These are phyloP conservation scores for Botia kubotai DNA, from an alignment of 2,797 vertebrate genomes.

Conservation along the genomic window DNA sequence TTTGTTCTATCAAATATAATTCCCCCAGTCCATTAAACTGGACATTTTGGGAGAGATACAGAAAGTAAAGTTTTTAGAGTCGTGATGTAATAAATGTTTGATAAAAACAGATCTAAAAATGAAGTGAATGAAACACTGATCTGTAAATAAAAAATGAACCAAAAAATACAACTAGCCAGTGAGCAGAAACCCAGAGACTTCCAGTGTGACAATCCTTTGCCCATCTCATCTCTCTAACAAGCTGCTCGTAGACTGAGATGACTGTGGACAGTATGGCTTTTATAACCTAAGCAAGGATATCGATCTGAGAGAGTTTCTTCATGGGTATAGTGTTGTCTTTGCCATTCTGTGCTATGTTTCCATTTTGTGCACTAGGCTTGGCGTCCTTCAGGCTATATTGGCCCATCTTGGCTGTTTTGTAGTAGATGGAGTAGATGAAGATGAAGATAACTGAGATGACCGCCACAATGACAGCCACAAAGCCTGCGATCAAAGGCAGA, in stretches of 20 bases:
- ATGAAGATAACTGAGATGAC: conserved; percentile 72
- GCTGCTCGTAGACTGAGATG: no score
- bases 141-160: neutral
- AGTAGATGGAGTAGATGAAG: conserved; percentile 82
- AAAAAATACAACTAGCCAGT: conserved; percentile 2
- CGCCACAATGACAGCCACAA: conserved; percentile 76
- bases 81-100: neutral
- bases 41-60: neutral
- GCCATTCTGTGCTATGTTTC: conserved; percentile 79
- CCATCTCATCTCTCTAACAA: neutral
- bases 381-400: conserved; percentile 79
- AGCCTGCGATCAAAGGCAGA: conserved; percentile 79
- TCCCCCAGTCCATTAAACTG: neutral
- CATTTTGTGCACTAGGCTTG: conserved; percentile 68
- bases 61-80: neutral
- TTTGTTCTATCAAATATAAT: neutral
- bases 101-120: neutral
- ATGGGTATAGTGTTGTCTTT: conserved; percentile 76
- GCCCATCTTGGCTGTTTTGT: conserved; percentile 83
- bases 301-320: conserved; percentile 74
- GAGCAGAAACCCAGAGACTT: neutral
- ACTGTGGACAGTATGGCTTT: conserved; percentile 34
- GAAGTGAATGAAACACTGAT: neutral
- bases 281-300: conserved; percentile 24
- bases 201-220: conserved; percentile 13